Evolutionary conservation across 2,888 invertebrate genomes (phyloP), one percentile per base, ranked within the genome.

Genomic region (Eristalis intricaria): DNA sequence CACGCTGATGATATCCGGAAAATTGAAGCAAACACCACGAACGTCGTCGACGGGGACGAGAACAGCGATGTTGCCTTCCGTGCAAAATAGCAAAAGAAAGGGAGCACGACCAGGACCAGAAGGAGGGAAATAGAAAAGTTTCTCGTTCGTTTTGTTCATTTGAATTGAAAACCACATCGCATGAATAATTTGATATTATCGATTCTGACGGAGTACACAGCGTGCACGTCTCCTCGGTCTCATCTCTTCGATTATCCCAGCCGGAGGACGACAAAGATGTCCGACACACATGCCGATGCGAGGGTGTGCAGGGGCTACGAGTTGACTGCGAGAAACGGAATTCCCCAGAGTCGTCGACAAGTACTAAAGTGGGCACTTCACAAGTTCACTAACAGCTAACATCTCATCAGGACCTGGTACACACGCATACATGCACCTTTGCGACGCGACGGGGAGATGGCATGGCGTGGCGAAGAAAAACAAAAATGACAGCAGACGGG

Each of bases 111-210:
- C 69, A 50, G 69, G 40, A 40, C 23, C n/a, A n/a, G n/a, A n/a
- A n/a, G n/a, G 38, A 78, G 78, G 75, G 63, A 86, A 70, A 83
- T 86, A 58, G 71, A 79, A 87, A 87, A 84, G 71, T 83, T 87
- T 64, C 73, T 80, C 70, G 58, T 68, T 69, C 78, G 73, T 76
- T 76, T 50, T 83, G 83, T 87, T 87, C 87, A 87, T 87, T 87
- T 87, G 87, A 87, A 87, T 87, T 87, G 87, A 87, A 87, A 87
- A 84, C 87, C 87, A 87, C 87, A 87, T 87, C 83, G 87, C 87
- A 87, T 87, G 87, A 87, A 87, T 87, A 87, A 87, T 87, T 87
- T 87, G 84, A 83, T 87, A 87, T 87, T 87, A 87, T 87, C 87
- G 87, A 87, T 87, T 87, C 83, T 60, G 73, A 79, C 58, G 68